Conservation (phyloP, 2,888 invertebrate species). For the Fabriciana adippe region DNA sequence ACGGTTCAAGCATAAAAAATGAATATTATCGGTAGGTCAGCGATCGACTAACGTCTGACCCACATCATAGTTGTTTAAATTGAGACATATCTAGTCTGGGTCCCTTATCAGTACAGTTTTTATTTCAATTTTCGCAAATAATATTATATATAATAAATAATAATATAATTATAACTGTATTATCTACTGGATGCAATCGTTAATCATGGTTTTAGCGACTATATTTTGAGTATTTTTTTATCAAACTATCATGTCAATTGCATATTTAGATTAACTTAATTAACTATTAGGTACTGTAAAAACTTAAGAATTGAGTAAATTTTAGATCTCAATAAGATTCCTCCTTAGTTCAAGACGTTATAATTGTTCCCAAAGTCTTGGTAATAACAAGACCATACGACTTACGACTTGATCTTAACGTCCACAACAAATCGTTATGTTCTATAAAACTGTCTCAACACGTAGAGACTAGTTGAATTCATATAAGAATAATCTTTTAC, state of each 20-base stretch:
- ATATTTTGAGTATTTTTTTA: too few relatives aligned
- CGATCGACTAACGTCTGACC: slow-evolving; percentile 56
- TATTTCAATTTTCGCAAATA: slow-evolving; percentile 9
- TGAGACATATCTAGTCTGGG: slow-evolving; percentile 40
- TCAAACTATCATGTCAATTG: too few relatives aligned
- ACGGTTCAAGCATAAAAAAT: slow-evolving; percentile 58
- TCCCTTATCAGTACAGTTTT: slow-evolving; percentile 28
- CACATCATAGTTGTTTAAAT: slow-evolving; percentile 51
- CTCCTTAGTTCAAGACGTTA: too few relatives aligned
- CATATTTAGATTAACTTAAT: too few relatives aligned
- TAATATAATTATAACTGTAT: not conserved
- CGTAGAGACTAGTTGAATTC: slow-evolving; percentile 39
- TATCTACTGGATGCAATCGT: too few relatives aligned
- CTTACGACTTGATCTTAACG: not conserved
- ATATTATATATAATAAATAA: not conserved
- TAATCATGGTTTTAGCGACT: too few relatives aligned
- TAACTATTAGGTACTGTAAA: too few relatives aligned
- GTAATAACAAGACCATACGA: not conserved
- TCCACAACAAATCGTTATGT: slow-evolving; percentile 25
- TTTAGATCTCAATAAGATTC: too few relatives aligned
- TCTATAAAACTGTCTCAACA: slow-evolving; percentile 13
- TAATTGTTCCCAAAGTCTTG: too few relatives aligned
- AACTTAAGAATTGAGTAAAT: too few relatives aligned
- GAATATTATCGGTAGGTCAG: slow-evolving; percentile 65
- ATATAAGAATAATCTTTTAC: slow-evolving; percentile 60